Evolutionary conservation across 2,113 vertebrate species (phyloP).

Genomic region (Coptodon bakossiorum): DNA sequence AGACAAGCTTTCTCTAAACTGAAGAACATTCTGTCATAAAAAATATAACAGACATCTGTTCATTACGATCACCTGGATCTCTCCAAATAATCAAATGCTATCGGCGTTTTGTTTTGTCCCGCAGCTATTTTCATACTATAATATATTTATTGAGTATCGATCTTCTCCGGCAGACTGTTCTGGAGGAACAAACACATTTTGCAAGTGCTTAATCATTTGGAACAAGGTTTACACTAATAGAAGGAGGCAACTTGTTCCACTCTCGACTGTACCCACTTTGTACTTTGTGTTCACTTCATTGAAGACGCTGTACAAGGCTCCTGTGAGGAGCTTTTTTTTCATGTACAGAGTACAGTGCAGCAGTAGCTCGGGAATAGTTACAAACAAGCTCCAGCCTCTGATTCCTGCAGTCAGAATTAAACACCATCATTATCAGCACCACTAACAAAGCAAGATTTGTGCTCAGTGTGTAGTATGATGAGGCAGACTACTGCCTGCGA

Average conservation of each 20-base stretch:
- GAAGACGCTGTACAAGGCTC: not conserved
- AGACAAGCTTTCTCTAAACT: not conserved
- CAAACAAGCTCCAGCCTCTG: not conserved
- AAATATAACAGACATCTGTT: not conserved
- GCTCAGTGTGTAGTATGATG: not conserved
- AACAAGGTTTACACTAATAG: not conserved
- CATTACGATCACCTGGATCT: not conserved
- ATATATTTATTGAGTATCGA: not conserved
- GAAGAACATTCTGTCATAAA: not conserved
- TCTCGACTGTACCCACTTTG: not conserved
- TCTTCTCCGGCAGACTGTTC: not conserved
- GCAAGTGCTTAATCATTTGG: not conserved
- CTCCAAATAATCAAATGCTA: not conserved
- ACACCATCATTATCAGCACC: conserved; percentile 20
- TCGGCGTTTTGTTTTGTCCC: not conserved
- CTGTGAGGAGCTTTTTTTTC: not conserved
- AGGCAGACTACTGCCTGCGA: not conserved
- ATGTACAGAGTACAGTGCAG: not conserved
- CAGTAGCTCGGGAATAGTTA: not conserved
- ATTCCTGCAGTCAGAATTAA: not conserved
- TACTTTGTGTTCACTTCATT: not conserved
- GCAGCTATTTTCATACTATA: not conserved
- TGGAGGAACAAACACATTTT: not conserved
- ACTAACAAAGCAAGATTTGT: not conserved
- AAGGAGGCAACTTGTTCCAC: not conserved